Base-by-base conservation (phyloP, 2,113 vertebrate genomes). In the Daphoenositta chrysoptera region DNA sequence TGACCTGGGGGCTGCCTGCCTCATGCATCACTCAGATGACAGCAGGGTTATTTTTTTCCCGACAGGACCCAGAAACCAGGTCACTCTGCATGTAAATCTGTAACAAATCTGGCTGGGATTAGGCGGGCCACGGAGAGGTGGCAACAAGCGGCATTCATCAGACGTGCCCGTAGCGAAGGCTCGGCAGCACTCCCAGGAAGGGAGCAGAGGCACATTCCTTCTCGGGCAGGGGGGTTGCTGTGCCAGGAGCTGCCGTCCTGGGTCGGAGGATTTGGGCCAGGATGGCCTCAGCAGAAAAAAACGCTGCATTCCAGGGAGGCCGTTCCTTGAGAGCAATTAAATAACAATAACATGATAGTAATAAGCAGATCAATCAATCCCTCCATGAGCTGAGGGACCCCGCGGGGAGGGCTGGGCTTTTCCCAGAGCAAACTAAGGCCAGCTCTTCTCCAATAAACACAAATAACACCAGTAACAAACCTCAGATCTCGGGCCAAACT, bases 31-130 rank as follows among this genome's bases (percentile, higher is more conserved):
- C 69, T 93, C 1, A 0, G 60, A 94, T 93, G 93, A 93, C 94
- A 93, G 84, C 68, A 13, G 93, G 88, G 80, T 78, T 92, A 61
- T 95, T 93, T 96, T 96, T 94, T 90, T 69, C 60, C 57, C 75
- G 92, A 64, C 86, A 60, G 86, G 92, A 90, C 78, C 44, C 76
- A 95, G 92, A 92, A 95, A 90, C 40, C 90, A 78, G 94, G 94
- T 96, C 96, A 96, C 64, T 89, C 64, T 1, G 2, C 72, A 83
- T 94, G 92, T 78, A 96, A 94, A 94, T 90, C 83, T 90, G 4
- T 83, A 95, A 81, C 92, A 89, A 92, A 96, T 87, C 93, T 93
- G 83, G 77, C 78, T 88, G 89, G 91, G 73, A 94, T 94, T 95
- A 94, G 81, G 81, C 26, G 0, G 84, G 89, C 89, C 13, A 1